Percentiles rank a stretch among this genome's conserved stretches.
Evolutionary conservation across 2,797 vertebrate species (phyloP).

Genomic region (Chaenodraco wilsoni): DNA sequence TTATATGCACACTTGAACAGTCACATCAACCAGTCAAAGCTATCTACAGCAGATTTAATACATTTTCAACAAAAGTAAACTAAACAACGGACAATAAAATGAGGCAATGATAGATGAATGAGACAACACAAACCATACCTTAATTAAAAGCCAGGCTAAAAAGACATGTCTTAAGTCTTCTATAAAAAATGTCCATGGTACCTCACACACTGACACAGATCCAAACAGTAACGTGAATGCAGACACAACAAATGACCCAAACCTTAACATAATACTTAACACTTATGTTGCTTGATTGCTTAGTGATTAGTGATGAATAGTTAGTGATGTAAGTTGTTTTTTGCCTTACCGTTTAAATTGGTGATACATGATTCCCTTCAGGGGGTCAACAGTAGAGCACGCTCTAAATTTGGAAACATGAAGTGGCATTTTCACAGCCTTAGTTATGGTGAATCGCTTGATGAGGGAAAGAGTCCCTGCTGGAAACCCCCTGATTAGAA

Average conservation of each 20-base stretch:
- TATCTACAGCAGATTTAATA: no score
- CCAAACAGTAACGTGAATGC: background rate
- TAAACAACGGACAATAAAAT: no score
- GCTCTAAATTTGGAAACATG: slow-evolving; percentile 57
- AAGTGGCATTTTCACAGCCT: slow-evolving; percentile 26
- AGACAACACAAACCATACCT: no score
- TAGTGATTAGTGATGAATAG: background rate
- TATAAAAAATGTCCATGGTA: background rate
- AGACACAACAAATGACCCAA: background rate
- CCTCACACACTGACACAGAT: slow-evolving; percentile 17
- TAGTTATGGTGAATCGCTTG: background rate
- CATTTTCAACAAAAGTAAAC: no score
- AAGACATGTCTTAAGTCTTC: no score
- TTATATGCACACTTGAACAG: background rate
- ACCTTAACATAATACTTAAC: background rate
- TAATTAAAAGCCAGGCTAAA: no score
- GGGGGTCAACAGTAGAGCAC: slow-evolving; percentile 32
- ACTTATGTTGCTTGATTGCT: background rate
- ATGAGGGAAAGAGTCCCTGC: slow-evolving; percentile 5
- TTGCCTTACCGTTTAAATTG: slow-evolving; percentile 33
- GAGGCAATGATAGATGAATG: no score
- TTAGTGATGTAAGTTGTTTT: slow-evolving; percentile 1
- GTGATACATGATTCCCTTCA: slow-evolving; percentile 48
- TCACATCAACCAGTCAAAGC: no score
- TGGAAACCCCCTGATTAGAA: background rate